Evolutionary conservation across 2,113 vertebrate species (phyloP).

Genomic region (Xiphophorus couchianus): DNA sequence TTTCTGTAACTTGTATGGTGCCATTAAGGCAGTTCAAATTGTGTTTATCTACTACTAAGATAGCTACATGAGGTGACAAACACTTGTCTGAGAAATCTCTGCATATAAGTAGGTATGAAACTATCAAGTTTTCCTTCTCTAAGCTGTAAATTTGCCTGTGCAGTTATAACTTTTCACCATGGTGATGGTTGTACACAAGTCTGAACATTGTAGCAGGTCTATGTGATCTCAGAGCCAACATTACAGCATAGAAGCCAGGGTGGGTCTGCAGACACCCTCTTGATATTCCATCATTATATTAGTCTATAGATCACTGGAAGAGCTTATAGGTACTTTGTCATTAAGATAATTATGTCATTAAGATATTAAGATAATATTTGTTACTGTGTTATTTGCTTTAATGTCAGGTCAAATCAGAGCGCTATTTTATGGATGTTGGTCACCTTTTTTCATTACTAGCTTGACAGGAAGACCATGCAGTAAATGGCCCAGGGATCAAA

Average conservation of each 20-base stretch:
- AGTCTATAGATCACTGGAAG: background rate
- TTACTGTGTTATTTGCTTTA: no score
- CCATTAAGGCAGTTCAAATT: background rate
- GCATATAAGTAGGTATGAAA: background rate
- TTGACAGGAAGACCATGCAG: no score
- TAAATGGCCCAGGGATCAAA: no score
- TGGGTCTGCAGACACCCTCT: conserved; percentile 30
- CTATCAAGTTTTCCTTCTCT: no score
- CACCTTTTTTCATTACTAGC: no score
- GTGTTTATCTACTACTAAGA: background rate
- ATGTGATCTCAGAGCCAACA: conserved; percentile 41
- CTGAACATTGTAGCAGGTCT: conserved; percentile 54
- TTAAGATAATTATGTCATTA: no score
- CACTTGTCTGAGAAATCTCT: no score
- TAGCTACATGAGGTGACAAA: background rate
- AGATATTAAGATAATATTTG: no score
- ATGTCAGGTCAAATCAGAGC: no score
- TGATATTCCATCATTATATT: conserved; percentile 5
- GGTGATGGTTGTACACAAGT: conserved; percentile 36
- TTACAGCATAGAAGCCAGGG: conserved; percentile 29
- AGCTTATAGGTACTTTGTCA: no score
- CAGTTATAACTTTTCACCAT: background rate
- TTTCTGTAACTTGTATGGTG: conserved; percentile 27
- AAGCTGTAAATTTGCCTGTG: background rate
- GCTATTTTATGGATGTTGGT: background rate